Percentiles rank a stretch among this genome's conserved stretches.
Evolutionary conservation across 2,888 invertebrate genomes (phyloP).

Genomic region (Aricia artaxerxes): DNA sequence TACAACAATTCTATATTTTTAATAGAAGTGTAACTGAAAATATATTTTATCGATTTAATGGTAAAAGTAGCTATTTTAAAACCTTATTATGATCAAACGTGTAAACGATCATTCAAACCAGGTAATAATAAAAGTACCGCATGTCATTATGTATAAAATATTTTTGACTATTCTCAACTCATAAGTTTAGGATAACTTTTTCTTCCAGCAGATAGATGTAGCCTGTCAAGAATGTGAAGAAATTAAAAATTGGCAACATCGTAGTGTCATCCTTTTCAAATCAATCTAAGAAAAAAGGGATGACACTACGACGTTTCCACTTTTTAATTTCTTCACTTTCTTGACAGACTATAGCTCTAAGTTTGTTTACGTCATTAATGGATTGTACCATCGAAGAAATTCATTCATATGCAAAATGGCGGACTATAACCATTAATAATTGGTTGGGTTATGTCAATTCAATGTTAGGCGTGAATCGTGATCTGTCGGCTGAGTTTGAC

Average conservation of each 20-base stretch:
- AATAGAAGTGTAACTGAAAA: neutral
- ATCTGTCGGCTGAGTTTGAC: too few relatives aligned
- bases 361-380: neutral
- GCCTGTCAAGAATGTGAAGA: too few relatives aligned
- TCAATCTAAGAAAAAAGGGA: too few relatives aligned
- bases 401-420: too few relatives aligned
- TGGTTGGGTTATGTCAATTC: too few relatives aligned
- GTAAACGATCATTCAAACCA: neutral
- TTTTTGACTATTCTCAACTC: constrained; percentile 5
- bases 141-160: neutral
- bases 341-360: too few relatives aligned
- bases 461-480: too few relatives aligned
- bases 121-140: neutral
- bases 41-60: constrained; percentile 6
- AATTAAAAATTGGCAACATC: too few relatives aligned
- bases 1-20: constrained; percentile 23
- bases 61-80: neutral
- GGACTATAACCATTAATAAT: too few relatives aligned
- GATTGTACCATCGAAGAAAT: neutral
- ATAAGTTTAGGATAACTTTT: neutral
- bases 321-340: too few relatives aligned
- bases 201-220: neutral
- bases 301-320: too few relatives aligned
- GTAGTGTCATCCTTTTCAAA: too few relatives aligned
- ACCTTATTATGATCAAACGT: neutral